Conservation (phyloP, 1,140 invertebrate species). For the Polypedilum vanderplanki region DNA sequence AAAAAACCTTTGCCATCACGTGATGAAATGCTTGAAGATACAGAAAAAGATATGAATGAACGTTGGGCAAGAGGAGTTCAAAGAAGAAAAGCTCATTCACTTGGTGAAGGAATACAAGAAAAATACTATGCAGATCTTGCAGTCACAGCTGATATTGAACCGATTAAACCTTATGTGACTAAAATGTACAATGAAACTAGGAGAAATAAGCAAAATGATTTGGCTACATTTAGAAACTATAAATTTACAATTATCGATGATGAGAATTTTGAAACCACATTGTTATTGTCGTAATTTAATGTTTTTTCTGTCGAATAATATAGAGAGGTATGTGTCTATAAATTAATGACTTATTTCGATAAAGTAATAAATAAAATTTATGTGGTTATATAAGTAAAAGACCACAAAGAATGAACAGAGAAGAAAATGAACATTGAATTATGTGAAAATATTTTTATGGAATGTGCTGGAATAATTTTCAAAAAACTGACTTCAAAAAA, state of each 20-base stretch:
- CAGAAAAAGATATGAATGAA: conserved; percentile 50
- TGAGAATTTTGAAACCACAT: conserved; percentile 44
- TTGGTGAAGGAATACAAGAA: conserved; percentile 53
- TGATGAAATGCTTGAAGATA: conserved; percentile 60
- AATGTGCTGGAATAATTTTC: too few relatives aligned
- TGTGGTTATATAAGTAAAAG: not conserved
- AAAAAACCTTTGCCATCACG: conserved; percentile 56
- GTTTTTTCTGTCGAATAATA: too few relatives aligned
- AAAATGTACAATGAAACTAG: conserved; percentile 64
- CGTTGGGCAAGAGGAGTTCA: conserved; percentile 51
- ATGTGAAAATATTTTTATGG: too few relatives aligned
- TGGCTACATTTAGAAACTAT: conserved; percentile 55
- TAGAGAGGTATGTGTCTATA: not conserved
- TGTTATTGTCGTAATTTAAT: not conserved
- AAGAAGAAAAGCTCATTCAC: conserved; percentile 62
- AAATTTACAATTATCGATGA: conserved; percentile 57
- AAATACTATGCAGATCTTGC: conserved; percentile 63
- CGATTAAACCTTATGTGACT: conserved; percentile 56
- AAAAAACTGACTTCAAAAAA: too few relatives aligned
- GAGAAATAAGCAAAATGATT: conserved; percentile 53
- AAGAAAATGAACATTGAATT: too few relatives aligned
- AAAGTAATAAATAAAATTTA: not conserved
- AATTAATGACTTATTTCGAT: not conserved
- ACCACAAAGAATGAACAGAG: too few relatives aligned
- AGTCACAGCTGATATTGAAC: conserved; percentile 50